Evolutionary conservation across 1,140 invertebrate genomes (phyloP).

Genomic region (Drosophila biarmipes): DNA sequence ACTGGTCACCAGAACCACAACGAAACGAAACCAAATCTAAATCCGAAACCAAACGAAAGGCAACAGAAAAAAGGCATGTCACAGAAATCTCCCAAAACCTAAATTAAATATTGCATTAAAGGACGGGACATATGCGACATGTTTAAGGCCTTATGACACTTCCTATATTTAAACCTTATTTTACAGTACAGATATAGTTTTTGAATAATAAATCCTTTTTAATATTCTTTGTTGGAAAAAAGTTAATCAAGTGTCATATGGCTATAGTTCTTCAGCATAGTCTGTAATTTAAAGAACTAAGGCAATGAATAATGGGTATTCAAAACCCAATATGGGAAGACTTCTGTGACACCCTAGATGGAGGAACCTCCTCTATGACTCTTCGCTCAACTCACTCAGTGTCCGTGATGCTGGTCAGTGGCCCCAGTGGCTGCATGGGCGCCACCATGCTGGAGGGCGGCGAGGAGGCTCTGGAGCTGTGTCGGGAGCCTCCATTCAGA

Average conservation of each 20-base stretch:
- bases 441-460: slow-evolving; percentile 79
- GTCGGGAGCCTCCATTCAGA: slow-evolving; percentile 81
- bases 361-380: too few species aligned
- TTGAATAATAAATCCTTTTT: too few species aligned
- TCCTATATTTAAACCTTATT: too few species aligned
- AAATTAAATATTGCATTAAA: background rate
- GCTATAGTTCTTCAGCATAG: background rate
- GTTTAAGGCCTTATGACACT: too few species aligned
- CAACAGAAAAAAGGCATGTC: slow-evolving; percentile 15
- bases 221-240: too few species aligned
- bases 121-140: too few species aligned
- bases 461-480: slow-evolving; percentile 76
- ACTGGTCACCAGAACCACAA: slow-evolving; percentile 40
- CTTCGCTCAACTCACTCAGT: slow-evolving; percentile 86
- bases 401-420: slow-evolving; percentile 87
- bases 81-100: slow-evolving; percentile 15
- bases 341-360: slow-evolving; percentile 7
- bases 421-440: slow-evolving; percentile 86
- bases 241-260: too few species aligned
- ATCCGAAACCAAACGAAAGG: slow-evolving; percentile 17
- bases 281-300: background rate
- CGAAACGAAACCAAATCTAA: slow-evolving; percentile 27
- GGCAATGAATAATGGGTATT: background rate
- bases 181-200: too few species aligned
- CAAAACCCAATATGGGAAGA: background rate